Conservation (phyloP, 1,140 invertebrate species). For the Hydropsyche tenuis region DNA sequence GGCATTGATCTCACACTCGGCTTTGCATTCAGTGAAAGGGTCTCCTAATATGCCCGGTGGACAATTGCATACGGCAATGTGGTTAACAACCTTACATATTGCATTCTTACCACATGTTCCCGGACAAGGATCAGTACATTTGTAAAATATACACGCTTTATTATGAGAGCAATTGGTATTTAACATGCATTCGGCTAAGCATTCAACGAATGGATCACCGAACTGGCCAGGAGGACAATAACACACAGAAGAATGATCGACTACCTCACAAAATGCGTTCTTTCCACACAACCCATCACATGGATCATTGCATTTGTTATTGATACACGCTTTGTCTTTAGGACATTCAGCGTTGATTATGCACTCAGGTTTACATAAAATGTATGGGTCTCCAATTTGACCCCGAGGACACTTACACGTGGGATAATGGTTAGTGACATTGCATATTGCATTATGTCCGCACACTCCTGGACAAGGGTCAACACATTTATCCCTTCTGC, state of each 20-base stretch:
- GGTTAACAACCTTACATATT: slow-evolving; percentile 70
- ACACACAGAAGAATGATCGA: slow-evolving; percentile 71
- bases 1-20: slow-evolving; percentile 72
- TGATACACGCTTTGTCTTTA: slow-evolving; percentile 70
- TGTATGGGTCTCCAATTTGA: slow-evolving; percentile 67
- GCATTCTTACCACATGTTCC: slow-evolving; percentile 72
- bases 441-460: slow-evolving; percentile 71
- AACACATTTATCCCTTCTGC: slow-evolving; percentile 69
- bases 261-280: slow-evolving; percentile 69
- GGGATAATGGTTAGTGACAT: slow-evolving; percentile 69
- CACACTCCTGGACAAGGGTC: slow-evolving; percentile 74
- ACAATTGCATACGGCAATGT: slow-evolving; percentile 70
- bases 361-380: slow-evolving; percentile 72
- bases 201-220: slow-evolving; percentile 74
- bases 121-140: slow-evolving; percentile 72
- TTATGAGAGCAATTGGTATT: slow-evolving; percentile 70
- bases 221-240: slow-evolving; percentile 69
- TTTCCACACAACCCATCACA: too few species aligned
- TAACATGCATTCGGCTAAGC: slow-evolving; percentile 69
- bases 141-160: slow-evolving; percentile 68
- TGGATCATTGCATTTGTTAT: slow-evolving; percentile 76
- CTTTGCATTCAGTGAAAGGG: slow-evolving; percentile 66
- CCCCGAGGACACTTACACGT: slow-evolving; percentile 67
- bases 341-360: slow-evolving; percentile 72
- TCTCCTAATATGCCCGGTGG: slow-evolving; percentile 66